Conservation (phyloP, 1,140 invertebrate species). For the Dendrolimus kikuchii region DNA sequence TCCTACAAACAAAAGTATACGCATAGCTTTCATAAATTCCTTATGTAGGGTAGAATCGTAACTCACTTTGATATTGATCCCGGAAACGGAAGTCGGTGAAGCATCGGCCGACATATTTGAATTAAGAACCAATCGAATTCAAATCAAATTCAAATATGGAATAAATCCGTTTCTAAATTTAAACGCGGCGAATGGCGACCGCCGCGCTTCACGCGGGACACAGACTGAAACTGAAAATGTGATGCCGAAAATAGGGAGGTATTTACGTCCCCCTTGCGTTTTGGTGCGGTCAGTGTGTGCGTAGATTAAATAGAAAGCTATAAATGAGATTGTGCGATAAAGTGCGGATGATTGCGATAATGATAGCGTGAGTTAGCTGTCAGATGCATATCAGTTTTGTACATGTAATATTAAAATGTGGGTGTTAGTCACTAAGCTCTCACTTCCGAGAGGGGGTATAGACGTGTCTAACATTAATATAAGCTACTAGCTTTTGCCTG, state of each 20-base stretch:
- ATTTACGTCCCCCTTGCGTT: conserved; percentile 31
- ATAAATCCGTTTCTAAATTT: background rate
- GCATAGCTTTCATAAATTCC: too few species aligned
- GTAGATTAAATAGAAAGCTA: conserved; percentile 32
- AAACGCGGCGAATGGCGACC: conserved; percentile 27
- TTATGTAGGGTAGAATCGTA: background rate
- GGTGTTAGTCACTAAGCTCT: too few species aligned
- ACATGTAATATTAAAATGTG: too few species aligned
- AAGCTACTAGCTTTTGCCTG: too few species aligned
- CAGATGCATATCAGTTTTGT: too few species aligned
- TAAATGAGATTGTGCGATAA: conserved; percentile 14
- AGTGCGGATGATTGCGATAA: too few species aligned
- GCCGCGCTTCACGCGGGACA: conserved; percentile 39
- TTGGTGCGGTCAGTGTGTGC: conserved; percentile 18
- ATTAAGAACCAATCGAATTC: conserved; percentile 13
- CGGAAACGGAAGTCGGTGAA: conserved; percentile 39
- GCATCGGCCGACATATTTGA: conserved; percentile 43
- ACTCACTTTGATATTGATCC: conserved; percentile 65
- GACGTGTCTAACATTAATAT: too few species aligned
- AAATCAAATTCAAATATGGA: background rate
- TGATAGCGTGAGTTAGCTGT: too few species aligned
- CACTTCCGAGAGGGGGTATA: too few species aligned
- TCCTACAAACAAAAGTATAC: too few species aligned
- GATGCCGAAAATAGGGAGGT: conserved; percentile 59
- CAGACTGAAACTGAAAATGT: conserved; percentile 60